phyloP scores from a whole-genome alignment of 2,797 vertebrate species.

The Sebastes kiyomatsui region DNA sequence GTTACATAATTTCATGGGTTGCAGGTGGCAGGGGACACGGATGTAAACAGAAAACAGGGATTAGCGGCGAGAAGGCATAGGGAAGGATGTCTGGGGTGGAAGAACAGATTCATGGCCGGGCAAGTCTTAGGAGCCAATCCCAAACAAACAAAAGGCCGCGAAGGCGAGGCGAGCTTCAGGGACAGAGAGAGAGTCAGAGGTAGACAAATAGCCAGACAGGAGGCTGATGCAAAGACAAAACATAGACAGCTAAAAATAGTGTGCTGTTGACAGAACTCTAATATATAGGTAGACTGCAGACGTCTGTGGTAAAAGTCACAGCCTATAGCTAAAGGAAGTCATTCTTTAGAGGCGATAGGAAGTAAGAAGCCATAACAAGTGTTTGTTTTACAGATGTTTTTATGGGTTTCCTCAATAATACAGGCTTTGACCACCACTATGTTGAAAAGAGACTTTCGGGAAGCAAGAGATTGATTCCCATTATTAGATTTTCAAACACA shows the following conservation, averaged over 20 bases:
- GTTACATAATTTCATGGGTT: slow-evolving; percentile 42
- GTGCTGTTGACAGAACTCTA: slow-evolving; percentile 30
- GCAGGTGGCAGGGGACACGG: slow-evolving; percentile 28
- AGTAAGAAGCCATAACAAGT: slow-evolving; percentile 11
- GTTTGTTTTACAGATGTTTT: slow-evolving; percentile 33
- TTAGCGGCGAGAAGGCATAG: slow-evolving; percentile 31
- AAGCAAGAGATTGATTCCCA: not conserved
- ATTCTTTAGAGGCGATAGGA: slow-evolving; percentile 3
- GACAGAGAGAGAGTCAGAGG: not conserved
- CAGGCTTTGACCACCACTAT: not conserved
- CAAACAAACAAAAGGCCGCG: slow-evolving; percentile 39
- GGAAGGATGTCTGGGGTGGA: slow-evolving; percentile 48
- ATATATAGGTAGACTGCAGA: slow-evolving; percentile 27
- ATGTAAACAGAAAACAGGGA: slow-evolving; percentile 40
- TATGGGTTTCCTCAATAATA: slow-evolving; percentile 35
- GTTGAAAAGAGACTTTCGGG: not conserved
- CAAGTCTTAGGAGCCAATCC: slow-evolving; percentile 26
- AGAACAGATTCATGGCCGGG: slow-evolving; percentile 32
- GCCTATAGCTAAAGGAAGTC: slow-evolving; percentile 28
- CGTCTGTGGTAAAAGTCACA: slow-evolving; percentile 2
- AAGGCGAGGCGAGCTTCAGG: slow-evolving; percentile 6
- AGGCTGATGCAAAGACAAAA: slow-evolving; percentile 48
- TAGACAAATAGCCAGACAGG: slow-evolving; percentile 43
- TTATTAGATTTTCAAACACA: not conserved
- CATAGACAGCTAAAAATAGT: slow-evolving; percentile 62